Evolutionary conservation across 2,888 invertebrate species (phyloP), one percentile per base, ranked within the genome.

Genomic region (Spisula subtruncata): DNA sequence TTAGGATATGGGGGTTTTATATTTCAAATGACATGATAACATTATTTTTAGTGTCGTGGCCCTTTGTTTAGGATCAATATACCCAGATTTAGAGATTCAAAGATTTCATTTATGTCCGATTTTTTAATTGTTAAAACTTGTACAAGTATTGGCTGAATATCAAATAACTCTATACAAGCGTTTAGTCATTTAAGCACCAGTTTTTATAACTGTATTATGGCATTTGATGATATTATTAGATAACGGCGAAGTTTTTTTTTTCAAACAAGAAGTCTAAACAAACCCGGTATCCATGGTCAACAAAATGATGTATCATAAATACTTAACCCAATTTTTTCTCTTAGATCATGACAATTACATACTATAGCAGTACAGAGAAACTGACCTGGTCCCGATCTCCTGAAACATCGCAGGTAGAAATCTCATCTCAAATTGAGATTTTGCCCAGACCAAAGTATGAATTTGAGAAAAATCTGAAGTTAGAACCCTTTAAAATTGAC

Each of bases 1-100:
- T 56, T 14, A n/a, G 14, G 71, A 71, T 14, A 71, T 5, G 41
- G 41, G 41, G n/a, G 25, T 2, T 25, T 29, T 25, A 29, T 71
- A 14, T 71, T 71, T 29, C 32, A 14, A 71, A 71, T 71, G 12
- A 71, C n/a, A 71, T 14, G 71, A 71, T 71, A 71, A 71, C n/a
- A 71, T 71, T 71, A 71, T 25, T 25, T 10, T 12, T 25, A 25
- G 71, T 71, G 71, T 71, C 71, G 25, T 25, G 25, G 71, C 29
- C n/a, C 71, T 25, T 14, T 71, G 32, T 71, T 29, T 29, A 29
- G 32, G 10, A 6, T 29, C 41, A 41, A 71, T 25, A 29, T 41
- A 41, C 41, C 2, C 2, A 41, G 41, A 41, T 29, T 25, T 32
- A 0, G 20, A 29, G 71, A 71, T 71, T 71, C 8, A 0, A 56